phyloP scores from a whole-genome alignment of 2,888 invertebrate genomes.

The Kryphioiulus occultus region DNA sequence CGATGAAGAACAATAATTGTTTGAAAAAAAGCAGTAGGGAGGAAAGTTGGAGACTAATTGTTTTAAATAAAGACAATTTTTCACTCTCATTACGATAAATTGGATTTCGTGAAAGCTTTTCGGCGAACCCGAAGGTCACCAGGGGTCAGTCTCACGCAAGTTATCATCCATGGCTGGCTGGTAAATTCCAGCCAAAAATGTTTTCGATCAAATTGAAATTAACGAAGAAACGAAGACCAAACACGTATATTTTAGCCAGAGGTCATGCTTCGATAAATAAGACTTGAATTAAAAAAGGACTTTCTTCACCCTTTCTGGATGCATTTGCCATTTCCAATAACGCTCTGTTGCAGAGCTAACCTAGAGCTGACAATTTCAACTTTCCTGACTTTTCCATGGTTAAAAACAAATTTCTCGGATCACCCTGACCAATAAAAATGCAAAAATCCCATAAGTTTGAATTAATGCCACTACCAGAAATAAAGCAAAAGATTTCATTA shows the following conservation, averaged over 20 bases:
- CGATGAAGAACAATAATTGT: background rate
- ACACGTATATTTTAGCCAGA: background rate
- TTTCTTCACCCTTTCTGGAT: background rate
- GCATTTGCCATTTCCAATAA: too few relatives aligned
- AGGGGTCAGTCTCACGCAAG: background rate
- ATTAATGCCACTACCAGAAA: too few relatives aligned
- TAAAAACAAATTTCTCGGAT: too few relatives aligned
- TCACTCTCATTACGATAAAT: conserved; percentile 24
- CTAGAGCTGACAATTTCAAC: too few relatives aligned
- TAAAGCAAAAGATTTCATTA: too few relatives aligned
- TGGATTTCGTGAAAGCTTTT: conserved; percentile 21
- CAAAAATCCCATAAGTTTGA: too few relatives aligned
- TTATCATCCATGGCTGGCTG: conserved; percentile 24
- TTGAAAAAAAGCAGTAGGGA: background rate
- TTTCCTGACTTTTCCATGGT: too few relatives aligned
- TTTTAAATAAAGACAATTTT: conserved; percentile 39
- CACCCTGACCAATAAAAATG: too few relatives aligned
- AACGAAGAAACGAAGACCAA: background rate
- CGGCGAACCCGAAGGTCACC: background rate
- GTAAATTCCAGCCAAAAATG: background rate
- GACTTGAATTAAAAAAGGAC: background rate
- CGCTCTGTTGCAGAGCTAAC: too few relatives aligned
- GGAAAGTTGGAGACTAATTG: conserved; percentile 25
- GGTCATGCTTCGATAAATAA: background rate
- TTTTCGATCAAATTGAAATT: background rate